Base-by-base conservation (phyloP, 1,140 invertebrate genomes). In the Streblospio benedicti region DNA sequence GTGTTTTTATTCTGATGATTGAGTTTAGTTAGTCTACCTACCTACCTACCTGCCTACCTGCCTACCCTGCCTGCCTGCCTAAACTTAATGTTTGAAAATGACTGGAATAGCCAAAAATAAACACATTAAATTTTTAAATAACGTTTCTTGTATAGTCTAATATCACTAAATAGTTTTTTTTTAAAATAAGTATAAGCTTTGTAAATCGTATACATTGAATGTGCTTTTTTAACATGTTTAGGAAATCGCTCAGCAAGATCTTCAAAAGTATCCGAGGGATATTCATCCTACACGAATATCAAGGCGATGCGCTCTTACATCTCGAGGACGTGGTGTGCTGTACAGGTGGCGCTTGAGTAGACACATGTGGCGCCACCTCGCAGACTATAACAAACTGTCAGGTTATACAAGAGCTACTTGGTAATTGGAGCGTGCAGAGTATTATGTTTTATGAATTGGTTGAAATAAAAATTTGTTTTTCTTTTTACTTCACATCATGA, bases 321-420 rank as follows among this genome's bases (percentile, higher is more conserved):
- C 83, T 43, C 82, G 90, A 68, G 83, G 85, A 0, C 75, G 87
- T 65, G 90, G 90, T 62, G 81, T 84, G 61, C 82, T 92, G 0
- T 65, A 76, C 18, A 82, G 84, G 61, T 95, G 87, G 85, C 83
- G 90, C 66, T 68, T 95, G 35, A 93, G 91, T 71, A 82, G 93
- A 71, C 90, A 94, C 66, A 82, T 91, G 27, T 97, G 88, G 79
- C 83, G 92, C 63, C 81, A 90, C 71, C 76, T 93, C 53, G 89
- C 87, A 1, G 93, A 97, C 81, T 88, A 95, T 75, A 95, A 94
- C 78, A 87, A 89, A 79, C 71, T 96, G 16, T 82, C 87, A 44
- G 91, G 91, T 43, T 83, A 93, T 1, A 90, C 91, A 76, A 81
- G 91, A 75, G 89, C 91, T 23, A 87, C 89, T 78, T 96, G 91